Base-by-base conservation (phyloP, 2,888 invertebrate genomes). In the Limnephilus rhombicus region DNA sequence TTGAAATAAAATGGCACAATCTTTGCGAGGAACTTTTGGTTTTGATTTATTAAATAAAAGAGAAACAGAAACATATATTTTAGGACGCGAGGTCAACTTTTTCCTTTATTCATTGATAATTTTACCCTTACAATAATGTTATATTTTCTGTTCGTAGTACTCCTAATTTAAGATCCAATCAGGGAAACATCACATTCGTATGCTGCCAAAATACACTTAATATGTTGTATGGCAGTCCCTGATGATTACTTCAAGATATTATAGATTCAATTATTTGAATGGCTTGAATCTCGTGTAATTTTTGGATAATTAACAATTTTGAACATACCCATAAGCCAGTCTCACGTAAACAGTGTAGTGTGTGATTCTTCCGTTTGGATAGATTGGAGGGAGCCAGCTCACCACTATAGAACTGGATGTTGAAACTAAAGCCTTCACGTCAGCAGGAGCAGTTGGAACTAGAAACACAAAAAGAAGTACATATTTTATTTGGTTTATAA, bases 401-500 rank as follows among this genome's bases (percentile, higher is more conserved):
- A 98, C 97, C 93, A 98, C 96, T 94, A 98, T 97, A 89, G 98
- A 98, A 94, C 98, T 97, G 37, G 97, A 97, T 49, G 98, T 98
- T 93, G 98, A 95, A 1, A 98, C 98, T 80, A 98, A 96, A 0
- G 98, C 98, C 95, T 98, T 98, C 94, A 98, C 98, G 94, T 97
- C 97, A 13, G 98, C 97, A 49, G 98, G 98, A 49, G 98, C 97
- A 87, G 98, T 98, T 3, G 99, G 98, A 93, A 98, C 98, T 98
- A 94, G 34, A 94, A 82, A 92, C 91, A 93, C 53, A 29, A 85
- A 45, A 68, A 83, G 11, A 37, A 4, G 37, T 37, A 37, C 37
- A 37, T 37, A 37, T 37, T 37, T 37, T 37, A 31, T 37, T 37
- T 37, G 37, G 37, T 37, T 37, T 37, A 4, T 4, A 37, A 2